Evolutionary conservation across 1,140 invertebrate species (phyloP).

Genomic region (Drusus annulatus): DNA sequence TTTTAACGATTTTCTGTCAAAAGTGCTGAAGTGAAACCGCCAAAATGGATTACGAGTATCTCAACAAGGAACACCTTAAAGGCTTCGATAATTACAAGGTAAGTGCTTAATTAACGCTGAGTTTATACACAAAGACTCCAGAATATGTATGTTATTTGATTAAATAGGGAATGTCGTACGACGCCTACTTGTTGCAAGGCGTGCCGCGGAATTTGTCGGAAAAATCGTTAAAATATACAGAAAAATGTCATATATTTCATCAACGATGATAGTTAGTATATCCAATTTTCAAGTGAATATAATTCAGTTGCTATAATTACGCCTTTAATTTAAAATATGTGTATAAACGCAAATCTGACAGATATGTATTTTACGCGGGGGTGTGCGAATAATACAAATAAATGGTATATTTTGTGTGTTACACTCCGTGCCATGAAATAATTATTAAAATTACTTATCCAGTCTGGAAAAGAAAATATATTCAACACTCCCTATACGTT

Average conservation of each 20-base stretch:
- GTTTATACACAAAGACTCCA: not conserved
- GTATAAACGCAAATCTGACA: too few relatives aligned
- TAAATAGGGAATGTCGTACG: not conserved
- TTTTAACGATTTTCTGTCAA: slow-evolving; percentile 37
- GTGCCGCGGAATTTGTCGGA: not conserved
- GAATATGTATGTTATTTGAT: not conserved
- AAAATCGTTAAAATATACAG: slow-evolving; percentile 13
- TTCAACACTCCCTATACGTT: too few relatives aligned
- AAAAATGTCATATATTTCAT: not conserved
- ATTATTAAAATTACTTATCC: not conserved
- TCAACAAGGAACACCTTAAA: slow-evolving; percentile 84
- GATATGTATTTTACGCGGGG: too few relatives aligned
- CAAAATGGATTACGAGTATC: slow-evolving; percentile 78
- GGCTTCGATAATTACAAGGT: slow-evolving; percentile 96
- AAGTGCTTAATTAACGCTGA: slow-evolving; percentile 58
- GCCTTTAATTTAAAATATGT: too few relatives aligned
- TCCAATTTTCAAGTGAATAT: too few relatives aligned
- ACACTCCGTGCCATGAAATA: too few relatives aligned
- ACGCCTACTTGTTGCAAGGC: slow-evolving; percentile 36
- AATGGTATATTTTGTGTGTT: too few relatives aligned
- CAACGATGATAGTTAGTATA: not conserved
- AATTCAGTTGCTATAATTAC: too few relatives aligned
- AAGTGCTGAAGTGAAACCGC: slow-evolving; percentile 31
- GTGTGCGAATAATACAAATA: too few relatives aligned
- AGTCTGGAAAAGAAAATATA: not conserved